Evolutionary conservation across 1,140 invertebrate species (phyloP), one percentile per base, ranked within the genome.

Genomic region (Geopemphigus sp.): DNA sequence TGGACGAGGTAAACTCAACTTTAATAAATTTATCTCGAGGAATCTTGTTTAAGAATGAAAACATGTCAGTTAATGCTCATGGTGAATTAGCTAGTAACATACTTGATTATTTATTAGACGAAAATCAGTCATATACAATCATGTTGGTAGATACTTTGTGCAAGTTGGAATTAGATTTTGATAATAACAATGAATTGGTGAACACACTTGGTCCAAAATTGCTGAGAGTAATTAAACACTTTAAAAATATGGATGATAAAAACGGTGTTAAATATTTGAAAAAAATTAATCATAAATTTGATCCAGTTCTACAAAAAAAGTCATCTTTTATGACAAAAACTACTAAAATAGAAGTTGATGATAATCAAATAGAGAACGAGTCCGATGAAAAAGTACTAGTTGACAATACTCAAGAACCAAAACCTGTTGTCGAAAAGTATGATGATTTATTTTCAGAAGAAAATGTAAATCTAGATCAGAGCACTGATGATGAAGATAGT

Each of bases 221-320:
- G 39, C 12, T 17, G 0, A 32, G 17, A 6, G 29, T 78, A 12
- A 63, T 78, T 2, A 63, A 78, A 50, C 24, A 61, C 26, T 50
- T 78, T 10, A 63, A 78, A 78, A 24, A 4, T 32, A n/a, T 45
- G 2, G 24, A 63, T 72, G 57, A 78, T 0, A 78, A n/a, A 63
- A 78, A 29, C 15, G 24, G n/a, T 78, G 11, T n/a, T 5, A 78
- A 63, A 50, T 78, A 78, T 26, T 78, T 78, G n/a, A 78, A 78
- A 63, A 78, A 78, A 50, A 61, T 78, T n/a, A 78, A 50, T 0
- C 39, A 47, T 47, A 78, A 78, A 78, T 78, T 78, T 61, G 57
- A 63, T 78, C 54, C 12, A 78, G 24, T 78, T 1, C 1, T 78
- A 50, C 10, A 53, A 0, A 63, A 63, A 50, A 59, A 61, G 8